Conservation (phyloP, 2,113 vertebrate species). For the Globicephala melas region DNA sequence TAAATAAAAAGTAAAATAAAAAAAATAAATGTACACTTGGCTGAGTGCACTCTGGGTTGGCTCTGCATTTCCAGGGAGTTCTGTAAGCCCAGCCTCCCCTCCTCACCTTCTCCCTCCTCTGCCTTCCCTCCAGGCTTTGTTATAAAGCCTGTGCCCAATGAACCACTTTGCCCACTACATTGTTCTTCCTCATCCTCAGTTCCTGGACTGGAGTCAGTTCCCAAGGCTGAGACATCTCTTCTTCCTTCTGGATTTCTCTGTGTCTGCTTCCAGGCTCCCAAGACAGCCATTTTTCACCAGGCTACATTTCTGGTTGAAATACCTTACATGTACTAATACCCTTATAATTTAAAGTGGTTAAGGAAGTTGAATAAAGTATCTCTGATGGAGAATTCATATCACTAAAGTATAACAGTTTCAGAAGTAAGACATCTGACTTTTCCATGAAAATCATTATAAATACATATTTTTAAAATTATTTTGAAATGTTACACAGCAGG, state of each 20-base stretch:
- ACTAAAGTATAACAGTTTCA: neutral
- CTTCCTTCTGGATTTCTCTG: neutral
- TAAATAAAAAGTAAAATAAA: no score
- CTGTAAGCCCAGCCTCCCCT: neutral
- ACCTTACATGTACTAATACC: fast-evolving
- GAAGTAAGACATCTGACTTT: neutral
- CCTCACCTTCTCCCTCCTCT: neutral
- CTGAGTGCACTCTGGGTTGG: neutral
- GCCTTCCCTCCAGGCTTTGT: neutral
- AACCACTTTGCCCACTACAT: neutral
- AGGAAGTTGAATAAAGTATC: neutral
- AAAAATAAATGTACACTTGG: neutral
- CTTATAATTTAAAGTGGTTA: neutral
- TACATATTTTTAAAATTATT: neutral
- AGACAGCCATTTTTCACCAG: no score
- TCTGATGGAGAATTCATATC: neutral
- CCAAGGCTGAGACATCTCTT: fast-evolving
- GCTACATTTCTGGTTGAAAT: neutral
- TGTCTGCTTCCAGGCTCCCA: neutral
- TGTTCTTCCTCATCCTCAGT: neutral
- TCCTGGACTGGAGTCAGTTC: fast-evolving
- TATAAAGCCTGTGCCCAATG: neutral
- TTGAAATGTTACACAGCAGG: neutral
- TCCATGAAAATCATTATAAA: neutral
- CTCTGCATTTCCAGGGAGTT: fast-evolving